phyloP scores from a whole-genome alignment of 2,888 invertebrate species.

The Uloborus plumipes region DNA sequence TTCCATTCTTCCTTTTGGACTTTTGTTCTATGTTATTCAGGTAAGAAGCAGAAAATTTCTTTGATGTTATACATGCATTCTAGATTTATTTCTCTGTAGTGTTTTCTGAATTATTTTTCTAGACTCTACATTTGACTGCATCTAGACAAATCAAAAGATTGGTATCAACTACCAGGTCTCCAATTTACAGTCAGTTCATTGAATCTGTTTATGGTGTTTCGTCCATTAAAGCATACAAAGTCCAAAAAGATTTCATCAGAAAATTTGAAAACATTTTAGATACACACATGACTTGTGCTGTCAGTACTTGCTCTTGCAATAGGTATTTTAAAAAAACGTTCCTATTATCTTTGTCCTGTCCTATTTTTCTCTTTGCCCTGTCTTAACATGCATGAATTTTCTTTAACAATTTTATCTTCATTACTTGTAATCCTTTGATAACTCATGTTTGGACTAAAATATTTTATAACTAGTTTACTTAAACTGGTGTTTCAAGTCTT shows the following conservation, averaged over 20 bases:
- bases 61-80: too few species aligned
- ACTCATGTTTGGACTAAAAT: too few species aligned
- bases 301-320: constrained; percentile 20
- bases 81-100: too few species aligned
- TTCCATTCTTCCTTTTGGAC: constrained; percentile 31
- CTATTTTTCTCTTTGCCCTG: too few species aligned
- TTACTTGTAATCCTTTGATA: too few species aligned
- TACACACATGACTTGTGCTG: constrained; percentile 64
- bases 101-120: constrained; percentile 62
- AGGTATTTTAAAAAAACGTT: constrained; percentile 22
- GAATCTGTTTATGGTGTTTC: constrained; percentile 73
- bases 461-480: too few species aligned
- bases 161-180: constrained; percentile 73
- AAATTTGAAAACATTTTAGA: constrained; percentile 66
- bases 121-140: constrained; percentile 73
- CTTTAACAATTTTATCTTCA: too few species aligned
- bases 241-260: constrained; percentile 49
- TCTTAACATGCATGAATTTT: too few species aligned
- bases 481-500: too few species aligned
- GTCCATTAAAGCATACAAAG: constrained; percentile 67
- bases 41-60: constrained; percentile 69
- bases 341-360: too few species aligned
- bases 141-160: constrained; percentile 74
- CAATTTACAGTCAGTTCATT: constrained; percentile 74
- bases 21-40: constrained; percentile 39